A percentile compares a stretch with the other conserved stretches of the same genome.
phyloP scores from a whole-genome alignment of 2,888 invertebrate species.

The Acanthacorydalis orientalis region DNA sequence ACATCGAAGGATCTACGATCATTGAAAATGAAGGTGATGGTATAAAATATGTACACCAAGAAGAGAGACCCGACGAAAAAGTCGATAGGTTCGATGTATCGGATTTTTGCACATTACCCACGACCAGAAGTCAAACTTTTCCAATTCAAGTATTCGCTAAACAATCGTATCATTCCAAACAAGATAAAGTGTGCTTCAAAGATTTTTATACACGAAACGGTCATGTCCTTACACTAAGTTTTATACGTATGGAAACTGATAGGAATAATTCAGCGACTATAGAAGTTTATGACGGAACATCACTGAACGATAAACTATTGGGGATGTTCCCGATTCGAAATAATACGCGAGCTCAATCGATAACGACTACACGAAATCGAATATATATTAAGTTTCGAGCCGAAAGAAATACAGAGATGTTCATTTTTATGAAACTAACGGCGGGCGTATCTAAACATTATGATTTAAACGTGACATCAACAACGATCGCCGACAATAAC shows the following conservation, averaged over 20 bases:
- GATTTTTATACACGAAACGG: slow-evolving; percentile 62
- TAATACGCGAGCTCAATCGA: slow-evolving; percentile 73
- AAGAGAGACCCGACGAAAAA: slow-evolving; percentile 57
- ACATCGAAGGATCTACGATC: slow-evolving; percentile 60
- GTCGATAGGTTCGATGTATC: slow-evolving; percentile 59
- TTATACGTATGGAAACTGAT: slow-evolving; percentile 64
- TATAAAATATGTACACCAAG: slow-evolving; percentile 68
- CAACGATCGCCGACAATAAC: slow-evolving; percentile 72
- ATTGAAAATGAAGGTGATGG: slow-evolving; percentile 84
- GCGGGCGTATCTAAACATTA: slow-evolving; percentile 63
- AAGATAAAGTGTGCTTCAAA: slow-evolving; percentile 58
- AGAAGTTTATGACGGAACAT: slow-evolving; percentile 64
- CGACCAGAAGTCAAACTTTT: slow-evolving; percentile 70
- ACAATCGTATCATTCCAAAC: slow-evolving; percentile 56
- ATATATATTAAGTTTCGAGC: slow-evolving; percentile 68
- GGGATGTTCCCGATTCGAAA: slow-evolving; percentile 61
- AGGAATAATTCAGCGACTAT: slow-evolving; percentile 57
- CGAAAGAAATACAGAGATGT: slow-evolving; percentile 50
- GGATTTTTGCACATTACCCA: slow-evolving; percentile 74
- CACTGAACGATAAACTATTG: slow-evolving; percentile 49
- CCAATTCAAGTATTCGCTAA: slow-evolving; percentile 70
- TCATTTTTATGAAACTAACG: slow-evolving; percentile 62
- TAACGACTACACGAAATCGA: slow-evolving; percentile 64
- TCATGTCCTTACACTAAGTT: slow-evolving; percentile 71
- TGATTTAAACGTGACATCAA: slow-evolving; percentile 75